phyloP scores from a whole-genome alignment of 2,888 invertebrate species.

The Eueremaeus valkanovi region DNA sequence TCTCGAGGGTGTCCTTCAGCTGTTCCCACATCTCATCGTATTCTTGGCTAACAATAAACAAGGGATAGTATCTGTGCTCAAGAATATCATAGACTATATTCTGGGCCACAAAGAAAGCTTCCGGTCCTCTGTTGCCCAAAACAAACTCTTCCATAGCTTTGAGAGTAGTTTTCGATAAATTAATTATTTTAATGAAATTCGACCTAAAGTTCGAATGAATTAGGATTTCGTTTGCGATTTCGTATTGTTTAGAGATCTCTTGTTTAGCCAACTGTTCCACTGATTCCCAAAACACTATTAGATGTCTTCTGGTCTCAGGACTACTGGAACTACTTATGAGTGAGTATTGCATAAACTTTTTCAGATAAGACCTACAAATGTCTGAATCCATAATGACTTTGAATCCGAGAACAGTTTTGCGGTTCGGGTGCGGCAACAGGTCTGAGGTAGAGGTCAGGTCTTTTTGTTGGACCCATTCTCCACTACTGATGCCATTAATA shows the following conservation, averaged over 20 bases:
- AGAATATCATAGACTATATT: constrained; percentile 70
- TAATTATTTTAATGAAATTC: constrained; percentile 56
- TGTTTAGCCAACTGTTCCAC: constrained; percentile 71
- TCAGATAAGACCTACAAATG: constrained; percentile 72
- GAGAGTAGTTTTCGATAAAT: constrained; percentile 54
- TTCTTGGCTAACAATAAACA: constrained; percentile 79
- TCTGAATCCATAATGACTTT: constrained; percentile 71
- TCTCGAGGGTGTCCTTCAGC: constrained; percentile 57
- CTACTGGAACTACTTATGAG: constrained; percentile 63
- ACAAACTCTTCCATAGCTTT: constrained; percentile 84
- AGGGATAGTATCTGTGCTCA: constrained; percentile 81
- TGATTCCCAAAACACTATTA: constrained; percentile 69
- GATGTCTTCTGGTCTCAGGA: constrained; percentile 34
- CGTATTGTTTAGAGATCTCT: constrained; percentile 30
- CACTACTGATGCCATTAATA: constrained; percentile 69
- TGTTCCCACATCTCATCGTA: constrained; percentile 69
- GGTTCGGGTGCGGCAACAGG: constrained; percentile 45
- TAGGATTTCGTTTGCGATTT: constrained; percentile 73
- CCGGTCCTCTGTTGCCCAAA: constrained; percentile 62
- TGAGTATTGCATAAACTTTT: constrained; percentile 78
- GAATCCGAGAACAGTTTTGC: constrained; percentile 60
- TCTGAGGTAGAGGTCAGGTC: constrained; percentile 41
- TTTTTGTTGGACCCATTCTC: constrained; percentile 35
- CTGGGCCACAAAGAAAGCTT: constrained; percentile 82
- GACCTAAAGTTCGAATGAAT: constrained; percentile 68